Conservation (phyloP, 2,888 invertebrate genomes). For the Ferrisia virgata region DNA sequence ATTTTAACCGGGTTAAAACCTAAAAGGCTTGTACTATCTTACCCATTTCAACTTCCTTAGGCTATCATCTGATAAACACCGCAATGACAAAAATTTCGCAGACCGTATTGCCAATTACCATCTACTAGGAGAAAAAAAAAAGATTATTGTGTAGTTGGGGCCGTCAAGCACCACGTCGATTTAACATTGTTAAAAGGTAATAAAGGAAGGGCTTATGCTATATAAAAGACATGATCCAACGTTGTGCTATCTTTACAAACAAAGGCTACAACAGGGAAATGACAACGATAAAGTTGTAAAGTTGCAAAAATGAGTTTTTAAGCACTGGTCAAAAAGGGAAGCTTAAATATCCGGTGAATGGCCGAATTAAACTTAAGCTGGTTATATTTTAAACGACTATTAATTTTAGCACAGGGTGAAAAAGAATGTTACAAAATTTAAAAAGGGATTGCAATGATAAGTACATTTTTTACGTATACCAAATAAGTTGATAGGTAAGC, state of each 20-base stretch:
- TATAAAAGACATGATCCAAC: neutral
- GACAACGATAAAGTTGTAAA: slow-evolving; percentile 1
- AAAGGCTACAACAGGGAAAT: neutral
- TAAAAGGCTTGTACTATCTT: neutral
- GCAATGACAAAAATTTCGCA: neutral
- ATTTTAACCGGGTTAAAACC: neutral
- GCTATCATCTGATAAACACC: neutral
- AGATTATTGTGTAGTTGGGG: neutral
- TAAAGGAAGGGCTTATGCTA: neutral
- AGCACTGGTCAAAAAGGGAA: slow-evolving; percentile 25
- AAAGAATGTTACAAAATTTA: neutral
- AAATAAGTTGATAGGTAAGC: too few relatives aligned
- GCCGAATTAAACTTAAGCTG: slow-evolving; percentile 11
- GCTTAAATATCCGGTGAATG: slow-evolving; percentile 13
- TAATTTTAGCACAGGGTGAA: neutral
- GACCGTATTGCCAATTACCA: neutral
- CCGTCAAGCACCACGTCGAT: neutral
- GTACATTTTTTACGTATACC: too few relatives aligned
- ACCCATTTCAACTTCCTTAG: neutral
- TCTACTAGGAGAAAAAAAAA: neutral
- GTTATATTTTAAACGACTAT: slow-evolving; percentile 22
- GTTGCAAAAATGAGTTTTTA: slow-evolving; percentile 28
- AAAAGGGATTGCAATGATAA: neutral
- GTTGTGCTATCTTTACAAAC: neutral
- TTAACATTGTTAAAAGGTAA: slow-evolving; percentile 20